Conservation (phyloP, 2,113 vertebrate species). For the Mirza zaza region DNA sequence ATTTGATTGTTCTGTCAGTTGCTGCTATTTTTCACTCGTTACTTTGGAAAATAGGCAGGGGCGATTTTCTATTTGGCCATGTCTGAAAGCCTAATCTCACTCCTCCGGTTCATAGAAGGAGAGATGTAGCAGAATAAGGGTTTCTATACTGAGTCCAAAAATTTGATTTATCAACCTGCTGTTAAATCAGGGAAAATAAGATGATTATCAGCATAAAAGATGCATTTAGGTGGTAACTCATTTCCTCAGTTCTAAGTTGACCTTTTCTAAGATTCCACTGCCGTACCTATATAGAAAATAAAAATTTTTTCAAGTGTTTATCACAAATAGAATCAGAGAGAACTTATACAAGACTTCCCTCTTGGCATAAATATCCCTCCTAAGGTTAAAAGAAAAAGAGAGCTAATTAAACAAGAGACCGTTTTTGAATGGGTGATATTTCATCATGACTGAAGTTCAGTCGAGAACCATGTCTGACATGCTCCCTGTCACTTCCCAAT, state of each 20-base stretch:
- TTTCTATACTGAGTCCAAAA: not conserved
- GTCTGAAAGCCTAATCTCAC: not conserved
- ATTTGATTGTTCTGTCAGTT: not conserved
- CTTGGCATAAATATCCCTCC: not conserved
- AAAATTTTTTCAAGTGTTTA: not conserved
- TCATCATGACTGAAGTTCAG: not conserved
- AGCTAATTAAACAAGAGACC: not conserved
- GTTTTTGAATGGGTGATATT: not conserved
- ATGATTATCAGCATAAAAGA: not conserved
- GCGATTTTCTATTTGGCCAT: not conserved
- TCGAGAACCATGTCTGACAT: not conserved
- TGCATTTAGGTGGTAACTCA: not conserved
- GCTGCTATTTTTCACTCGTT: constrained; percentile 1
- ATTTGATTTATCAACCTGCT: not conserved
- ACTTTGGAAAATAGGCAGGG: not conserved
- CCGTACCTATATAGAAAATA: not conserved
- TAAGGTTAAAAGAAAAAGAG: not conserved
- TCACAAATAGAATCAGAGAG: not conserved
- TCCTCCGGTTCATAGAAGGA: not conserved
- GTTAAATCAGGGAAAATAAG: not conserved
- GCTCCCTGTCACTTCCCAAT: not conserved
- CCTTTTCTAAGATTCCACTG: not conserved
- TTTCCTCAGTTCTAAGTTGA: not conserved
- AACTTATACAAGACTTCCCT: not conserved
- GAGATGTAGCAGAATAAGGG: not conserved